These are phyloP conservation scores for Radopholus similis DNA, from an alignment of 1,140 invertebrate species.

Conservation along the genomic window DNA sequence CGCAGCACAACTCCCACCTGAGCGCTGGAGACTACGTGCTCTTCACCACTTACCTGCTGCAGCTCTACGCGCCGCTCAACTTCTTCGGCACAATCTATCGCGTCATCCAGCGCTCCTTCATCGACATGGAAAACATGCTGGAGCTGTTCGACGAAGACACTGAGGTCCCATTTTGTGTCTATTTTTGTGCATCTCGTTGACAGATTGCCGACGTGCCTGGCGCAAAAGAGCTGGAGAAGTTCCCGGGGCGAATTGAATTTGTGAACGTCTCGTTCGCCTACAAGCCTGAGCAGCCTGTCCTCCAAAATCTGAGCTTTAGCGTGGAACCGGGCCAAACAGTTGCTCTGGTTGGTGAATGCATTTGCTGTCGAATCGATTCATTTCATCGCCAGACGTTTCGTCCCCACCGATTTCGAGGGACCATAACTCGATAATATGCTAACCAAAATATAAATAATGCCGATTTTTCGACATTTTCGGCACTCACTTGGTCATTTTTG, in stretches of 20 bases:
- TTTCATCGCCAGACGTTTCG: too few relatives aligned
- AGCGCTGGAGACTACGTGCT: slow-evolving; percentile 90
- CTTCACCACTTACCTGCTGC: slow-evolving; percentile 88
- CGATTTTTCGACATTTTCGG: neutral
- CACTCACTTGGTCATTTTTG: too few relatives aligned
- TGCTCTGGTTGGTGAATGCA: slow-evolving; percentile 70
- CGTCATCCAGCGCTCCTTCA: slow-evolving; percentile 90
- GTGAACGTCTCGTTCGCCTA: slow-evolving; percentile 84
- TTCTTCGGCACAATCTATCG: slow-evolving; percentile 98
- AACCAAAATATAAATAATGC: neutral
- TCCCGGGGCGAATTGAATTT: slow-evolving; percentile 78
- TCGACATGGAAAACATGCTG: slow-evolving; percentile 99
- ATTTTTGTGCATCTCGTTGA: neutral
- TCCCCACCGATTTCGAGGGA: too few relatives aligned
- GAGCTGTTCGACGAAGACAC: slow-evolving; percentile 76
- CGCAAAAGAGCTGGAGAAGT: slow-evolving; percentile 71
- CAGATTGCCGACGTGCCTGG: slow-evolving; percentile 71
- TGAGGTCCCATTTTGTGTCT: slow-evolving; percentile 68
- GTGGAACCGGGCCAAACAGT: slow-evolving; percentile 83
- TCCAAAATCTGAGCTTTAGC: slow-evolving; percentile 78
- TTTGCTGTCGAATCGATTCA: too few relatives aligned
- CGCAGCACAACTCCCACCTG: slow-evolving; percentile 67
- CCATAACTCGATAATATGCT: too few relatives aligned
- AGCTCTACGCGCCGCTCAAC: slow-evolving; percentile 90
- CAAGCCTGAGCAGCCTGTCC: slow-evolving; percentile 73